Percentiles rank a stretch among this genome's conserved stretches.
These are phyloP conservation scores for Rhinichthys klamathensis DNA, from an alignment of 2,113 vertebrate genomes.

Conservation along the genomic window DNA sequence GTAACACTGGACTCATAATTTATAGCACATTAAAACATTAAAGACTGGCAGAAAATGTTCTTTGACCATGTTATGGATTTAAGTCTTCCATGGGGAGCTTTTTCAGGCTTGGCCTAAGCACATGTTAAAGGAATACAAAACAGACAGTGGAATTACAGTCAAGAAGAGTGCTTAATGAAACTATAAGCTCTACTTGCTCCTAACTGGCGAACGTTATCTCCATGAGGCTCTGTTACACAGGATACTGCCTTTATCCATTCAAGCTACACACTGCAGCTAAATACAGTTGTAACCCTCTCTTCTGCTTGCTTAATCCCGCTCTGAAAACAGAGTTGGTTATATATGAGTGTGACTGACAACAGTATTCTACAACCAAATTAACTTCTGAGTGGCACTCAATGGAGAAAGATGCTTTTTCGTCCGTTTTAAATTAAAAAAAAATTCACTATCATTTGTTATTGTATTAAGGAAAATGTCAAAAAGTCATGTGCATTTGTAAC, in stretches of 20 bases:
- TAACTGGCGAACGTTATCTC: not conserved
- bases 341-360: not conserved
- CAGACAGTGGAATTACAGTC: not conserved
- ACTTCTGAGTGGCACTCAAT: not conserved
- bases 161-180: not conserved
- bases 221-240: not conserved
- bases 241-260: not conserved
- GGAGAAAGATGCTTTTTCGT: not conserved
- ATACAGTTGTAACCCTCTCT: slow-evolving; percentile 12
- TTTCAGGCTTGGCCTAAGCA: not conserved
- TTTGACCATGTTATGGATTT: not conserved
- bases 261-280: slow-evolving; percentile 3
- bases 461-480: not conserved
- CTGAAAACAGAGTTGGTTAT: not conserved
- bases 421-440: not conserved
- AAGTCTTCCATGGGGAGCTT: not conserved
- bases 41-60: not conserved
- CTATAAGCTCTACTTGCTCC: not conserved
- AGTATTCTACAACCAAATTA: not conserved
- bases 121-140: not conserved
- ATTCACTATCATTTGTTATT: not conserved
- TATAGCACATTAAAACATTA: slow-evolving; percentile 36
- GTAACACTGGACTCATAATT: slow-evolving; percentile 44
- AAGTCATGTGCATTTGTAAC: no score
- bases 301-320: not conserved